These are phyloP conservation scores for Rhineura floridana DNA, from an alignment of 2,113 vertebrate species.

Conservation along the genomic window DNA sequence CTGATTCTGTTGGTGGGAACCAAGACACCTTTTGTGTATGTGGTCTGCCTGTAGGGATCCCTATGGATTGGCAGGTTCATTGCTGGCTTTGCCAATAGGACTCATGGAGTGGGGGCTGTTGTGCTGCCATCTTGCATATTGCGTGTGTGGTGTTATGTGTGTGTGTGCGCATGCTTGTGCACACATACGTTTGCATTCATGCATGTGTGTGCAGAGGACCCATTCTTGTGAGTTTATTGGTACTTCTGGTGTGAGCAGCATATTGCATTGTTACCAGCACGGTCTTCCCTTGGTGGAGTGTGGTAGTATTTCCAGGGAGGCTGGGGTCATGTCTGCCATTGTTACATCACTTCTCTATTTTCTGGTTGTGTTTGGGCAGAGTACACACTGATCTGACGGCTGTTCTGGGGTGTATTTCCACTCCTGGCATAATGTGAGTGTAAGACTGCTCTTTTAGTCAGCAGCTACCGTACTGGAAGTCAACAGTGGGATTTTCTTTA, in stretches of 20 bases:
- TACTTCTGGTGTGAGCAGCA: not conserved
- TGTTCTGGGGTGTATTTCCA: not conserved
- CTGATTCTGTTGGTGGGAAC: no score
- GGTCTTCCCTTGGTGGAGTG: not conserved
- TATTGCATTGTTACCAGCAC: not conserved
- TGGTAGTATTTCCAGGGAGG: not conserved
- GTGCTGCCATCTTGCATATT: not conserved
- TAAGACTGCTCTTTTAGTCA: constrained; percentile 46
- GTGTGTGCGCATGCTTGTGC: no score
- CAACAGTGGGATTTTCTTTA: constrained; percentile 76
- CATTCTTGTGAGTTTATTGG: not conserved
- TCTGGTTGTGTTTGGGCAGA: not conserved
- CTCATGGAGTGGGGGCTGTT: no score
- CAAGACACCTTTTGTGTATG: no score
- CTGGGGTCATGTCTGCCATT: not conserved
- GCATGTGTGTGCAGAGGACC: not conserved
- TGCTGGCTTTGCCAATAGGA: not conserved
- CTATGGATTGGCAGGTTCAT: not conserved
- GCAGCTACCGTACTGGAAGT: constrained; percentile 66
- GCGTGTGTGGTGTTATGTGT: not conserved
- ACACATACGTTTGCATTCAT: no score
- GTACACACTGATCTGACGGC: not conserved
- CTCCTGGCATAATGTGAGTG: not conserved
- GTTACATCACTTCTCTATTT: not conserved
- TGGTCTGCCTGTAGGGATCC: not conserved